Evolutionary conservation across 2,113 vertebrate genomes (phyloP).

Genomic region (Leptobrachium leishanense): DNA sequence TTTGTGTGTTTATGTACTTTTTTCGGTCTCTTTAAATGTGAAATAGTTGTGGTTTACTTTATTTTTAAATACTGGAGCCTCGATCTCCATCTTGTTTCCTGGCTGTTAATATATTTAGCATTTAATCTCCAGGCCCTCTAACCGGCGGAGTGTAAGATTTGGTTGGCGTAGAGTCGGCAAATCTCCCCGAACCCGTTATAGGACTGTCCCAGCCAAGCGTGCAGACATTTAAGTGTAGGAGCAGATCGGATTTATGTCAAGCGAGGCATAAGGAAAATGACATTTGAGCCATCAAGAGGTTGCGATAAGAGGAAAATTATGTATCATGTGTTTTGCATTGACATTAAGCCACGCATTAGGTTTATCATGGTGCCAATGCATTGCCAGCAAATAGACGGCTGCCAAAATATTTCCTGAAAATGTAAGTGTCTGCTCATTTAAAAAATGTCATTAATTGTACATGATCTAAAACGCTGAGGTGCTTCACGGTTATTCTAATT

Average conservation of each 20-base stretch:
- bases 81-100: not conserved
- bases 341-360: constrained; percentile 1
- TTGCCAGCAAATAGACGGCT: too few relatives aligned
- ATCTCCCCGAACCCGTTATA: constrained; percentile 17
- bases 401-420: too few relatives aligned
- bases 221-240: not conserved
- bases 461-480: too few relatives aligned
- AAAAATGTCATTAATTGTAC: too few relatives aligned
- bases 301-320: constrained; percentile 16
- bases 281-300: constrained; percentile 2
- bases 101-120: not conserved
- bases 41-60: not conserved
- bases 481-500: too few relatives aligned
- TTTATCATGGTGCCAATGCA: constrained; percentile 1
- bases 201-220: not conserved
- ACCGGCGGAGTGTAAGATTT: constrained; percentile 8
- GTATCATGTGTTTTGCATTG: not conserved
- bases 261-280: constrained; percentile 14
- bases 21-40: too few relatives aligned
- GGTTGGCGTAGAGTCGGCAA: not conserved
- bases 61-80: not conserved
- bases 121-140: not conserved
- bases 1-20: too few relatives aligned
- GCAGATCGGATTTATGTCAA: constrained; percentile 6
- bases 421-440: too few relatives aligned